Evolutionary conservation across 2,113 vertebrate genomes (phyloP).

Genomic region (Muscicapa adusta): DNA sequence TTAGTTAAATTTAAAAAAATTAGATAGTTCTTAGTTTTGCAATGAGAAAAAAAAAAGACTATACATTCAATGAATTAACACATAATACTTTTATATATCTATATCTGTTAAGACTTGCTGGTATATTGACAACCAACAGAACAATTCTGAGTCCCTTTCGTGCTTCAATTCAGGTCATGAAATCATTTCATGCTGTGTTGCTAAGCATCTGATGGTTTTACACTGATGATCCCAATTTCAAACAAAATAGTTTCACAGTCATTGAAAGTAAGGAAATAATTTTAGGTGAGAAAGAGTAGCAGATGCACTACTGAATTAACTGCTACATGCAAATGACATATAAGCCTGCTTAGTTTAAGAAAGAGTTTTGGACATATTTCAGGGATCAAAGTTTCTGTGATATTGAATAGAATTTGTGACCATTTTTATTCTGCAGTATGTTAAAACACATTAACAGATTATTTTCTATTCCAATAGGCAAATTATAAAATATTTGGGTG

Average conservation of each 20-base stretch:
- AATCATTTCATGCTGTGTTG: neutral
- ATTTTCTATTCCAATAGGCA: neutral
- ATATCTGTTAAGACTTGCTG: neutral
- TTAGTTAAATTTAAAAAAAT: neutral
- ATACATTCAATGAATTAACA: neutral
- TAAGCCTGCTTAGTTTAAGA: neutral
- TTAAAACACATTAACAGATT: neutral
- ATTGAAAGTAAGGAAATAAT: neutral
- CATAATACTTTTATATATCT: accelerated
- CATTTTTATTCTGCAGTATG: neutral
- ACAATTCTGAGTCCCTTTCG: no score
- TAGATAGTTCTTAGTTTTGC: neutral
- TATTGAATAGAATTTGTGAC: neutral
- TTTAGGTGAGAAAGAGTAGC: neutral
- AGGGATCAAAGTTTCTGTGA: neutral
- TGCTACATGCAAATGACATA: neutral
- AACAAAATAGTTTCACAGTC: neutral
- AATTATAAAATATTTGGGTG: neutral
- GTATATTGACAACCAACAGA: neutral
- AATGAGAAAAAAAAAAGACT: neutral
- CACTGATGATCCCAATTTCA: neutral
- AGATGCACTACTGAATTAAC: neutral
- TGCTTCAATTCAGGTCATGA: neutral
- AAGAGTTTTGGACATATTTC: neutral
- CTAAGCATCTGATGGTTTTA: neutral